Base-by-base conservation (phyloP, 2,113 vertebrate species). In the Pleuronectes platessa region DNA sequence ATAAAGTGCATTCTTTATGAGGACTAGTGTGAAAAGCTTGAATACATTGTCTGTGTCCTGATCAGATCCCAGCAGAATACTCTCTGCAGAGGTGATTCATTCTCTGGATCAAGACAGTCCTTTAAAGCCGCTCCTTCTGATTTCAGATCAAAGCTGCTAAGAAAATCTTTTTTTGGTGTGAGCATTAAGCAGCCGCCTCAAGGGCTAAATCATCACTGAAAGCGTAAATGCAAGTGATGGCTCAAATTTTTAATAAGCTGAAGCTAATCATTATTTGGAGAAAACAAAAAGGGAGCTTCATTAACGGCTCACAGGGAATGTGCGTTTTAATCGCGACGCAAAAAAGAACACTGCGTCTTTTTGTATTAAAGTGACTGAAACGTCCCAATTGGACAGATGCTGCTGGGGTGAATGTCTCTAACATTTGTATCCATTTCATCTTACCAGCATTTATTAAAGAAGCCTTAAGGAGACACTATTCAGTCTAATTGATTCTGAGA, bases 21-120 rank as follows among this genome's bases (percentile, higher is more conserved):
- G 15, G 47, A 51, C 18, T 51, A 18, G 13, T 17, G 24, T 58
- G 45, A 18, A 70, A 61, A 53, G 65, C 69, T 56, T 35, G 31
- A 42, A 35, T 70, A 26, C 66, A 61, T 68, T 74, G 54, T 49
- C 1, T 15, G 54, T 61, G 79, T 81, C 82, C 69, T 63, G 68
- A 64, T 75, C 51, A 62, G 66, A 81, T 77, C 78, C 54, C 66
- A 55, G 60, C 55, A 40, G 68, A 82, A 68, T 23, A 3, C 40
- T 11, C 40, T 13, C 40, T 13, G 11, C 15, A 68, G 24, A 67
- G 62, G 1, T 23, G 40, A 53, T 56, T 79, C 55, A 63, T 51
- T 62, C 63, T 55, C 37, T 15, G 31, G 60, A 74, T 72, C 42
- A 72, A 26, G 59, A 3, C 54, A 64, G 54, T 70, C 51, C 64